These are phyloP conservation scores for Eulemur mongoz DNA, from an alignment of 2,797 vertebrate genomes.

Conservation along the genomic window DNA sequence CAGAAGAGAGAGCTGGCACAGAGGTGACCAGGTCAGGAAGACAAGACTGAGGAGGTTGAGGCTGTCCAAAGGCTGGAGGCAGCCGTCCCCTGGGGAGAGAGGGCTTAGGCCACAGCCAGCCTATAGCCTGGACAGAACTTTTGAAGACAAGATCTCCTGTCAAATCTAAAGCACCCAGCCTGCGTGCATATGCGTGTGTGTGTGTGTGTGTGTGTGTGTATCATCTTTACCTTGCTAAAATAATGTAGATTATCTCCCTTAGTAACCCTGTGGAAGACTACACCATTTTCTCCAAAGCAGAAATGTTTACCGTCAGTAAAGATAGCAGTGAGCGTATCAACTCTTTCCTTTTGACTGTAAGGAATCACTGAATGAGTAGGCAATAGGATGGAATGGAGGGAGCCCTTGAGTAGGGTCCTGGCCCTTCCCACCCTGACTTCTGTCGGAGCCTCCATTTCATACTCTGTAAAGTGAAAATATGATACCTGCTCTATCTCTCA, in stretches of 20 bases:
- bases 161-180: neutral
- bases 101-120: neutral
- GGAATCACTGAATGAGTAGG: neutral
- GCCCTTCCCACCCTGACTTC: neutral
- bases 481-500: neutral
- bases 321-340: neutral
- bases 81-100: neutral
- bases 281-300: neutral
- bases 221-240: neutral
- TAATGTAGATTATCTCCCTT: neutral
- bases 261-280: neutral
- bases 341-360: neutral
- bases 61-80: rapidly evolving
- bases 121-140: neutral
- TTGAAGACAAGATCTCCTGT: neutral
- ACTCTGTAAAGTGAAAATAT: neutral
- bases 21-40: neutral
- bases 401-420: neutral
- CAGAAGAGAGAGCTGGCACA: neutral
- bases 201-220: rapidly evolving
- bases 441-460: neutral
- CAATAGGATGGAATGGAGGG: too few species aligned
- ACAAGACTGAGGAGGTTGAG: neutral
- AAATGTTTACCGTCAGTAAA: neutral
- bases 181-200: neutral